phyloP scores from a whole-genome alignment of 2,888 invertebrate species.

The Willowsia nigromaculata region DNA sequence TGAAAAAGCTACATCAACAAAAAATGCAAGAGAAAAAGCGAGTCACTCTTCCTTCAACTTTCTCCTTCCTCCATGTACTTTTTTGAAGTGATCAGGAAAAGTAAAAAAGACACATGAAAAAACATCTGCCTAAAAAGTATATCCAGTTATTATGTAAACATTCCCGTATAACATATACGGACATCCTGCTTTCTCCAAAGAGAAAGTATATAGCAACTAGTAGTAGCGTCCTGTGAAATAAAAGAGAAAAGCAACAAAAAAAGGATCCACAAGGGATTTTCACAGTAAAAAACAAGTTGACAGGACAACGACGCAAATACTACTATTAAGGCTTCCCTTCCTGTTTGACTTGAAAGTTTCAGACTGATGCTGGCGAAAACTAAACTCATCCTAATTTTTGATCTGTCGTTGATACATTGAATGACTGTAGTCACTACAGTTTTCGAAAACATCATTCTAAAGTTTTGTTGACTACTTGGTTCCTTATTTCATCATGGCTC shows the following conservation, averaged over 20 bases:
- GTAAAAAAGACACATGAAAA: background rate
- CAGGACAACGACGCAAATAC: background rate
- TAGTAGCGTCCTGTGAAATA: background rate
- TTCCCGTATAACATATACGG: background rate
- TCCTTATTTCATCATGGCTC: background rate
- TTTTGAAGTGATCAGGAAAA: background rate
- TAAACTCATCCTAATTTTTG: too few relatives aligned
- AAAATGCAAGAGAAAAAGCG: background rate
- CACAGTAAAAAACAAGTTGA: constrained; percentile 5
- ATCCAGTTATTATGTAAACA: too few relatives aligned
- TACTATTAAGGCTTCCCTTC: background rate
- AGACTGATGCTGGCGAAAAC: too few relatives aligned
- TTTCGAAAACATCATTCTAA: too few relatives aligned
- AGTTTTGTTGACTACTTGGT: background rate
- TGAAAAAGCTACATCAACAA: background rate
- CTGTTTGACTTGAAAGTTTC: too few relatives aligned
- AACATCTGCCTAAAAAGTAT: background rate
- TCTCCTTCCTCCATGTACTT: background rate
- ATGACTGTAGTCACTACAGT: too few relatives aligned
- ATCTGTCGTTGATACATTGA: too few relatives aligned
- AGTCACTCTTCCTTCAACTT: background rate
- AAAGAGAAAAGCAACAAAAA: background rate
- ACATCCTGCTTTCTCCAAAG: background rate
- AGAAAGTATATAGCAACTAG: constrained; percentile 1
- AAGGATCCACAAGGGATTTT: constrained; percentile 19